Percentiles rank a stretch among this genome's conserved stretches.
These are phyloP conservation scores for Timandra comae DNA, from an alignment of 2,888 invertebrate genomes.

Conservation along the genomic window DNA sequence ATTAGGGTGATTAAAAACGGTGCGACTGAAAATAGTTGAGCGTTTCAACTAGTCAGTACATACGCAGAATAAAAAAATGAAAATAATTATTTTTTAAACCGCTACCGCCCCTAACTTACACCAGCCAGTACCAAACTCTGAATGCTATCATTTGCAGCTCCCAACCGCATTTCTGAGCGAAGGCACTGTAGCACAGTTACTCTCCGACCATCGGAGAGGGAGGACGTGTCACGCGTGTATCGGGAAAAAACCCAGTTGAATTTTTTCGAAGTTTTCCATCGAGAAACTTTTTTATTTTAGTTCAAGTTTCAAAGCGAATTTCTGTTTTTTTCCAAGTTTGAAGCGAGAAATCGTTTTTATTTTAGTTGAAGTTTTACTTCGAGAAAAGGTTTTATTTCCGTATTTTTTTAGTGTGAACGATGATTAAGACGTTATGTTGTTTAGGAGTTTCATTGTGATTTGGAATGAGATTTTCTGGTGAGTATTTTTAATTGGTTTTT, in stretches of 20 bases:
- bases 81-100: no score
- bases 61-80: no score
- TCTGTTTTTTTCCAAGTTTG: no score
- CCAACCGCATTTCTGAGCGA: constrained; percentile 19
- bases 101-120: constrained; percentile 19
- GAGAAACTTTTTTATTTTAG: constrained; percentile 15
- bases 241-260: constrained; percentile 41
- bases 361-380: neutral
- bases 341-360: constrained; percentile 3
- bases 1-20: no score
- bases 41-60: no score
- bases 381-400: constrained; percentile 8
- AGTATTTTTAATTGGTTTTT: no score
- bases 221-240: constrained; percentile 43
- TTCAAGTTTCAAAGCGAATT: neutral
- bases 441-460: no score
- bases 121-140: constrained; percentile 44
- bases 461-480: no score
- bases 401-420: no score
- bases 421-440: no score
- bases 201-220: constrained; percentile 29
- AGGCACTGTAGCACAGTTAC: constrained; percentile 36
- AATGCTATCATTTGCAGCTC: constrained; percentile 46
- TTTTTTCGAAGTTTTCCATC: constrained; percentile 36
- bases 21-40: no score